phyloP scores from a whole-genome alignment of 1,140 invertebrate species.

The Psilanteris sp. region DNA sequence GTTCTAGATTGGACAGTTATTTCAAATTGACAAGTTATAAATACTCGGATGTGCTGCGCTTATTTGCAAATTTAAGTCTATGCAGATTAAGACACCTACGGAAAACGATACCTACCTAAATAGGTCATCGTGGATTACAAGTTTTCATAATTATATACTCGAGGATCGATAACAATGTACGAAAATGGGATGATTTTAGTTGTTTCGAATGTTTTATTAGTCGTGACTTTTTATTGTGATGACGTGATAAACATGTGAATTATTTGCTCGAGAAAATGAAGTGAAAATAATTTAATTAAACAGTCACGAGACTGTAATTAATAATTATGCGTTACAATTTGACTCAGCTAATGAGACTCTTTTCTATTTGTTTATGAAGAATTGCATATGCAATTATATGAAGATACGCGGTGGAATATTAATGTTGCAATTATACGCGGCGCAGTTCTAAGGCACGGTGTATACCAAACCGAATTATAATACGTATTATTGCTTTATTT shows the following conservation, averaged over 20 bases:
- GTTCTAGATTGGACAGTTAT: too few relatives aligned
- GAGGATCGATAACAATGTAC: neutral
- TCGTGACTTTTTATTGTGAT: too few relatives aligned
- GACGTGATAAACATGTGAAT: too few relatives aligned
- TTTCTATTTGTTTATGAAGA: constrained; percentile 3
- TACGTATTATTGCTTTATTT: constrained; percentile 2
- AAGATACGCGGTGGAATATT: constrained; percentile 15
- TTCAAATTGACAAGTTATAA: too few relatives aligned
- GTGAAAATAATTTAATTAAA: too few relatives aligned
- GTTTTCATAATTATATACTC: constrained; percentile 1
- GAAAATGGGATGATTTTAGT: too few relatives aligned
- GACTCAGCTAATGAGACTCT: neutral
- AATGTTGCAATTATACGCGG: constrained; percentile 15
- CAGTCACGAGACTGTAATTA: too few relatives aligned
- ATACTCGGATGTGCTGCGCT: too few relatives aligned
- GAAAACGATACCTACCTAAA: constrained; percentile 6
- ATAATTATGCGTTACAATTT: too few relatives aligned
- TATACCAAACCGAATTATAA: constrained; percentile 19
- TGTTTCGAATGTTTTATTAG: too few relatives aligned
- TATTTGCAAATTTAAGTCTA: too few relatives aligned
- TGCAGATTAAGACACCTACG: constrained; percentile 34
- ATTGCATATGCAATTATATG: constrained; percentile 6
- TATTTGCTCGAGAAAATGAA: too few relatives aligned
- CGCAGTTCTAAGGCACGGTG: constrained; percentile 1
- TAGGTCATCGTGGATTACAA: constrained; percentile 6